These are phyloP conservation scores for Mystacornis crossleyi DNA, from an alignment of 2,113 vertebrate species.

Conservation along the genomic window DNA sequence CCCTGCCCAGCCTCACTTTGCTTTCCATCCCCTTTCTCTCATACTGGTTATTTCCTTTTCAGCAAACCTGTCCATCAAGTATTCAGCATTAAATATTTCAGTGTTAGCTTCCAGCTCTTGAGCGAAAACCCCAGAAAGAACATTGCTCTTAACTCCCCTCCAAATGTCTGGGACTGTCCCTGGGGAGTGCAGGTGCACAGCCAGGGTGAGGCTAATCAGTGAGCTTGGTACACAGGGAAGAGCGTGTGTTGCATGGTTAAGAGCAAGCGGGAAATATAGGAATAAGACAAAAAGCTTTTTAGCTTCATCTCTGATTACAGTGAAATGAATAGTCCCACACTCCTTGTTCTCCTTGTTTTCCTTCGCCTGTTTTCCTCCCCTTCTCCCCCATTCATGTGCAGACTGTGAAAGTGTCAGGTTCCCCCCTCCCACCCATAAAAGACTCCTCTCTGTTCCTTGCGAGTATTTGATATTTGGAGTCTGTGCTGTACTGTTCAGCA, in stretches of 20 bases:
- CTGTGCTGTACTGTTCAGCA: background rate
- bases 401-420: background rate
- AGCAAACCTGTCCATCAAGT: background rate
- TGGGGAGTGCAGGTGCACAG: background rate
- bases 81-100: background rate
- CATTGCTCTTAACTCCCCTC: background rate
- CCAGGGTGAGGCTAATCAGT: background rate
- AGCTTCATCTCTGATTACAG: background rate
- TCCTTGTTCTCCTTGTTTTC: background rate
- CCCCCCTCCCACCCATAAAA: background rate
- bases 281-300: background rate
- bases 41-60: background rate
- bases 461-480: constrained; percentile 21
- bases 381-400: background rate
- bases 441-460: background rate
- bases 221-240: background rate
- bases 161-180: background rate
- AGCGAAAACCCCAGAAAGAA: background rate
- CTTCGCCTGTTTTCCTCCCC: background rate
- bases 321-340: background rate
- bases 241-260: background rate
- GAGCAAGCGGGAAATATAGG: background rate
- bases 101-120: background rate
- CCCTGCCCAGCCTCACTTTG: background rate
- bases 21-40: background rate